Conservation (phyloP, 2,797 vertebrate genomes). For the Xenops minutus region DNA sequence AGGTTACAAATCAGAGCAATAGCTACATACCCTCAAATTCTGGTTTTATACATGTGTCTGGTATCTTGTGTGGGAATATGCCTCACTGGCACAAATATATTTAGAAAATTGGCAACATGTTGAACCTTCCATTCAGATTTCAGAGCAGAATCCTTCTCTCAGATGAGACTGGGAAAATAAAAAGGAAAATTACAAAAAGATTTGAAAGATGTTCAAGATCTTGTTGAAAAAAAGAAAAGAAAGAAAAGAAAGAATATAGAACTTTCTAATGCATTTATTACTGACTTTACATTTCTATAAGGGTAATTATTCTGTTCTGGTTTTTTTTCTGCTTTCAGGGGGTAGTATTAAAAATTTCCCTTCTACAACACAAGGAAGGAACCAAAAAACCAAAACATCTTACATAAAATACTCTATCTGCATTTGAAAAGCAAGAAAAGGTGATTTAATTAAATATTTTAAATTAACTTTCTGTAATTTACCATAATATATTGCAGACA, state of each 20-base stretch:
- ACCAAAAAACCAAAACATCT: background rate
- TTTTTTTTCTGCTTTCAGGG: background rate
- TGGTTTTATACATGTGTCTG: background rate
- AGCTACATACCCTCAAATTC: background rate
- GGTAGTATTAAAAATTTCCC: conserved; percentile 37
- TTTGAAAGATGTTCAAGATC: conserved; percentile 14
- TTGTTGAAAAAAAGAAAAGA: background rate
- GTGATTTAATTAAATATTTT: conserved; percentile 66
- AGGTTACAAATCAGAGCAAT: background rate
- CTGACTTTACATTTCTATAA: conserved; percentile 34
- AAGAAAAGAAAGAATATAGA: conserved; percentile 20
- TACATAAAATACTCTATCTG: conserved; percentile 9
- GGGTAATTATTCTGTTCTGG: conserved; percentile 45
- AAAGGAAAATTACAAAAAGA: background rate
- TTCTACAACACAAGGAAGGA: conserved; percentile 41
- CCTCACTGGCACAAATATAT: background rate
- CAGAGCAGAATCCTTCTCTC: background rate
- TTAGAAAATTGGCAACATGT: background rate
- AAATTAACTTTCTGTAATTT: conserved; percentile 51
- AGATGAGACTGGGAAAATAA: background rate
- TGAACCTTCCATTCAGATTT: background rate
- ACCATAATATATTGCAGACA: conserved; percentile 14
- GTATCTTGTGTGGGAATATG: background rate
- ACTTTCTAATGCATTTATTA: background rate
- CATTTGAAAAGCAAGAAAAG: conserved; percentile 49